These are phyloP conservation scores for Eilema caniola DNA, from an alignment of 2,888 invertebrate species.

Conservation along the genomic window DNA sequence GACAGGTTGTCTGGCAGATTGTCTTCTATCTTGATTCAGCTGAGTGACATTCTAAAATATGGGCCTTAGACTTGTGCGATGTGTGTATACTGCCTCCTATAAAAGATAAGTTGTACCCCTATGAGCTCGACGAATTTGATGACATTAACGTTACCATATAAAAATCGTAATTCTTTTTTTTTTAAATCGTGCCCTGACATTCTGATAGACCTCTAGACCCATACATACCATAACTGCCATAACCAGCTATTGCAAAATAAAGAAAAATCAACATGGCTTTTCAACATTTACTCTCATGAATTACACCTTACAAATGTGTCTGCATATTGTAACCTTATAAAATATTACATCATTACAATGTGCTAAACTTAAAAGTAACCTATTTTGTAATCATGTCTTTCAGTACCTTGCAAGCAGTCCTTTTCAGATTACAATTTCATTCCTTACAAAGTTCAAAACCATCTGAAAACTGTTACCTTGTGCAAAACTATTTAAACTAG, in stretches of 20 bases:
- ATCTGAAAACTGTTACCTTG: constrained; percentile 59
- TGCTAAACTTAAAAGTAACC: constrained; percentile 85
- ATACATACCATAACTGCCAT: too few relatives aligned
- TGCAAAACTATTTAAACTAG: constrained; percentile 68
- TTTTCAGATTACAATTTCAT: constrained; percentile 61
- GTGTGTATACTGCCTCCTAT: too few relatives aligned
- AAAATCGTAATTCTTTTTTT: too few relatives aligned
- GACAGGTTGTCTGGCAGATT: too few relatives aligned
- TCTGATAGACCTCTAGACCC: too few relatives aligned
- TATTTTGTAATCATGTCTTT: constrained; percentile 81
- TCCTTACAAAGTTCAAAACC: constrained; percentile 44
- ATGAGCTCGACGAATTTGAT: too few relatives aligned
- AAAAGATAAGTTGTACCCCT: too few relatives aligned
- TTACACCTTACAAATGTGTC: constrained; percentile 85
- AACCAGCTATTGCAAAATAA: background rate
- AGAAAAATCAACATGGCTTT: constrained; percentile 61
- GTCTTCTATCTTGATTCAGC: too few relatives aligned
- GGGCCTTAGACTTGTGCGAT: too few relatives aligned
- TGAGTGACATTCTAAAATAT: too few relatives aligned
- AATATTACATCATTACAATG: constrained; percentile 82
- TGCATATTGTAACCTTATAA: constrained; percentile 85
- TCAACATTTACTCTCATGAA: constrained; percentile 86
- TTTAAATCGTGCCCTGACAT: too few relatives aligned
- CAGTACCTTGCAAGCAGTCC: constrained; percentile 82
- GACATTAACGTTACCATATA: too few relatives aligned